phyloP scores from a whole-genome alignment of 2,113 vertebrate genomes.

The Prunella himalayana region DNA sequence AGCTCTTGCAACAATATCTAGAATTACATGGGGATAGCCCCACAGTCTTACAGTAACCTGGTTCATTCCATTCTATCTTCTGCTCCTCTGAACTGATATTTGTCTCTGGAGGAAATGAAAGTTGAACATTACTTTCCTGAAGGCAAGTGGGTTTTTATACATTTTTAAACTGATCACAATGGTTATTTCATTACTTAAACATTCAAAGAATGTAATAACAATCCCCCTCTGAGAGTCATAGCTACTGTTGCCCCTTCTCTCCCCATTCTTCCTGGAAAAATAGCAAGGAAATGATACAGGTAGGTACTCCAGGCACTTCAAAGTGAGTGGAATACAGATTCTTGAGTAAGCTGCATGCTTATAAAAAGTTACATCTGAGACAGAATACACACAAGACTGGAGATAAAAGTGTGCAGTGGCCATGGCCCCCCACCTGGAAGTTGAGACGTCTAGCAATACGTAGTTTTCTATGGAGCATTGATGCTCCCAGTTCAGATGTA shows the following conservation, averaged over 20 bases:
- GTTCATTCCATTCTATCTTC: not conserved
- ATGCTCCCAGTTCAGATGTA: not conserved
- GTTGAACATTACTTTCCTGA: slow-evolving; percentile 33
- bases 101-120: slow-evolving; percentile 29
- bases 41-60: not conserved
- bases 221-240: not conserved
- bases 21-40: not conserved
- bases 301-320: not conserved
- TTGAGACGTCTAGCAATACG: not conserved
- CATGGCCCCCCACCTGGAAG: not conserved
- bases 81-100: not conserved
- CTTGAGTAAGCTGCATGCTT: not conserved
- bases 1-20: not conserved
- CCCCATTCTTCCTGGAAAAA: not conserved
- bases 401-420: not conserved
- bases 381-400: not conserved
- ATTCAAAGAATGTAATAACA: not conserved
- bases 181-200: not conserved
- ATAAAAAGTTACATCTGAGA: not conserved
- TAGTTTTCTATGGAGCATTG: not conserved
- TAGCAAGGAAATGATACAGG: not conserved
- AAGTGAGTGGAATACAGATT: not conserved
- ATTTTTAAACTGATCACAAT: not conserved
- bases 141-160: not conserved
- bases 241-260: not conserved